These are phyloP conservation scores for Drosophila gaucha DNA, from an alignment of 2,888 invertebrate genomes.

Conservation along the genomic window DNA sequence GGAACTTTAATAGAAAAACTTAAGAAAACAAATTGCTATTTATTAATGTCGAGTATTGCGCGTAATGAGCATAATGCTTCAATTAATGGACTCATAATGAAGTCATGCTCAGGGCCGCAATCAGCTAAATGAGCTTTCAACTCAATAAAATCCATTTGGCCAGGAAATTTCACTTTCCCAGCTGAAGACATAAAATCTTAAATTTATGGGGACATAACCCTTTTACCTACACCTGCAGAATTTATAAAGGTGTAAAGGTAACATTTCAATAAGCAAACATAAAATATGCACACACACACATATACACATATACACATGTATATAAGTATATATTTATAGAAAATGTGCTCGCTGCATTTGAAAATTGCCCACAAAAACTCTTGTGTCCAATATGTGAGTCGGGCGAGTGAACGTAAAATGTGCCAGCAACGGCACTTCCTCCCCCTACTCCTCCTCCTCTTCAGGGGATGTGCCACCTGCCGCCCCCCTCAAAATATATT, in stretches of 20 bases:
- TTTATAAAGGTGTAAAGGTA: slow-evolving; percentile 22
- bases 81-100: slow-evolving; percentile 46
- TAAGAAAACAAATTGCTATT: slow-evolving; percentile 21
- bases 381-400: slow-evolving; percentile 65
- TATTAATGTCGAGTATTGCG: slow-evolving; percentile 42
- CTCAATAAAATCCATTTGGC: slow-evolving; percentile 5
- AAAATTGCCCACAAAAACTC: slow-evolving; percentile 67
- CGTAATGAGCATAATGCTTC: slow-evolving; percentile 29
- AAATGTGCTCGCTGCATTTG: slow-evolving; percentile 69
- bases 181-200: slow-evolving; percentile 60
- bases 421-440: slow-evolving; percentile 59
- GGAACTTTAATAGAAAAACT: slow-evolving; percentile 27
- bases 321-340: slow-evolving; percentile 59
- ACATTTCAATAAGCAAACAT: slow-evolving; percentile 72
- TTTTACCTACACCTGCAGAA: slow-evolving; percentile 27
- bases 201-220: slow-evolving; percentile 64
- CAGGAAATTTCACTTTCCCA: slow-evolving; percentile 18
- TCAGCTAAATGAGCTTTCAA: slow-evolving; percentile 28
- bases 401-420: slow-evolving; percentile 61
- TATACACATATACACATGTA: background rate
- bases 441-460: slow-evolving; percentile 49
- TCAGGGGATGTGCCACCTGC: background rate
- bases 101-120: slow-evolving; percentile 23
- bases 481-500: slow-evolving; percentile 27
- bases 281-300: slow-evolving; percentile 19